These are phyloP conservation scores for Clarias magur DNA, from an alignment of 2,113 vertebrate species.

Conservation along the genomic window DNA sequence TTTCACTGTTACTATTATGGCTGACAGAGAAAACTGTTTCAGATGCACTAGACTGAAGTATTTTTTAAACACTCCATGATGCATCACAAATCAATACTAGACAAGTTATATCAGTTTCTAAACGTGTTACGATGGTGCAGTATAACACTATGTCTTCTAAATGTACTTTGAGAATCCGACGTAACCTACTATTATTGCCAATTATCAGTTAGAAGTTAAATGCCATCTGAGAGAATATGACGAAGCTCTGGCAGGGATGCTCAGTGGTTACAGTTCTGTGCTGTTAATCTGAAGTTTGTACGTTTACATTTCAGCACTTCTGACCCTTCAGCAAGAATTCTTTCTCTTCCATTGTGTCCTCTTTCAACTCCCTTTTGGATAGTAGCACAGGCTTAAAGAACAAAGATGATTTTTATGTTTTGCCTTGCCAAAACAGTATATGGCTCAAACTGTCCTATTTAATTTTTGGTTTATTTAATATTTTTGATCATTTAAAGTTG, in stretches of 20 bases:
- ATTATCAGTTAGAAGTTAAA: neutral
- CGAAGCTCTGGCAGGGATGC: neutral
- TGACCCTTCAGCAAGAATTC: neutral
- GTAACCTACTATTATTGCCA: neutral
- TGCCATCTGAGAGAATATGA: neutral
- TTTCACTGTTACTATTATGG: neutral
- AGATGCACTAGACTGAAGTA: neutral
- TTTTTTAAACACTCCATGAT: neutral
- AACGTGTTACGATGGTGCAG: neutral
- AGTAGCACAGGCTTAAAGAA: neutral
- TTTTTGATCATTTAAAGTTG: neutral
- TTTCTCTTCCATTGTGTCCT: neutral
- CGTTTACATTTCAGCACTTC: neutral
- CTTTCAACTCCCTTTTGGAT: neutral
- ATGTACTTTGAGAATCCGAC: neutral
- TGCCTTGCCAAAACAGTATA: neutral
- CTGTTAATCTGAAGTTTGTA: neutral
- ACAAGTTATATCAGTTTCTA: neutral
- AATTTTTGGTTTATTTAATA: too few relatives aligned
- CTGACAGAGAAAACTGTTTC: neutral
- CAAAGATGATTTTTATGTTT: neutral
- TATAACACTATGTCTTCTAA: neutral
- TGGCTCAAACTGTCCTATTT: neutral
- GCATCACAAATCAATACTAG: neutral
- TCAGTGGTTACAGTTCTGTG: neutral